Base-by-base conservation (phyloP, 2,888 invertebrate species). In the Apotomis turbidana region DNA sequence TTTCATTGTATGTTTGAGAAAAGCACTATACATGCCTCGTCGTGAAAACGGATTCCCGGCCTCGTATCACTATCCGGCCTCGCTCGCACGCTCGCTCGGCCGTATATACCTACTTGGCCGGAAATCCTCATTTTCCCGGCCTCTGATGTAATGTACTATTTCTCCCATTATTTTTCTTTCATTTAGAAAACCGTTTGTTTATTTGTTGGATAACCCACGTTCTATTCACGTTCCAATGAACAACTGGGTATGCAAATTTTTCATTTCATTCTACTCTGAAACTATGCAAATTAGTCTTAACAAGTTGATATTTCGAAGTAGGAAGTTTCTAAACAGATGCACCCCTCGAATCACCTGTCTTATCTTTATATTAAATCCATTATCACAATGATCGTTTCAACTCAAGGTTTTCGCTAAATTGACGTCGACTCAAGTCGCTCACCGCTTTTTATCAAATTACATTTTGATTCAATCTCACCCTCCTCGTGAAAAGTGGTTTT, bases 371-470 rank as follows among this genome's bases (percentile, higher is more conserved):
- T 83, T 81, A 81, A 83, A 83, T 78, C 74, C 74, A 80, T 82
- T 82, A 82, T 68, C 67, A 68, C 74, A 74, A 79, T 79, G 68
- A 70, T 68, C 64, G 68, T 81, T 78, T 73, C 76, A 74, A 78
- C 76, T 76, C 77, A 74, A 77, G 76, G 78, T 77, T 80, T 78
- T 77, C 76, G 77, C 76, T 74, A 83, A 85, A 84, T 86, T 81
- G 80, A 75, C 74, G 77, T 75, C 73, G 78, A 80, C 76, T 75
- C 74, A 76, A 80, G 80, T 77, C 77, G 79, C 77, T 76, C 76
- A 74, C 74, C 75, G 80, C 80, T 81, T 83, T 85, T 85, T 82
- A 81, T 77, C 71, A 83, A 84, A 87, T 86, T 85, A 82, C 78
- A 81, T 85, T 87, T 85, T 81, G 79, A 85, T 83, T 82, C 68